These are phyloP conservation scores for Drosophila orena DNA, from an alignment of 1,140 invertebrate genomes.

Conservation along the genomic window DNA sequence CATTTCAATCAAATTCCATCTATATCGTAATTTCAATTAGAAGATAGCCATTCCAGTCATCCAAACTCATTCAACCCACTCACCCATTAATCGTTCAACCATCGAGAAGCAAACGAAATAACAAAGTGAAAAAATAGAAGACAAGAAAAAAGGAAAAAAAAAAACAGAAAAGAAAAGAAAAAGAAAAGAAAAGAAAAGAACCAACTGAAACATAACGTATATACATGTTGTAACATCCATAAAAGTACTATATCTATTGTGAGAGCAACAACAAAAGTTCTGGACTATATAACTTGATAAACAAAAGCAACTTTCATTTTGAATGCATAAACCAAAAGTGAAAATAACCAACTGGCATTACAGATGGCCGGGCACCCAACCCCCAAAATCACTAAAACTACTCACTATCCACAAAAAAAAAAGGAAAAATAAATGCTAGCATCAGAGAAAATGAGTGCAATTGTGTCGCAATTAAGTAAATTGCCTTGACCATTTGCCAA, in stretches of 20 bases:
- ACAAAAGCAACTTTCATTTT: conserved; percentile 56
- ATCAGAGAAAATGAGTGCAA: conserved; percentile 6
- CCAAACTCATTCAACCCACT: conserved; percentile 23
- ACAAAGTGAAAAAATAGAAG: conserved; percentile 23
- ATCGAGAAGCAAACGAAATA: conserved; percentile 36
- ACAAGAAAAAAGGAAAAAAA: conserved; percentile 3
- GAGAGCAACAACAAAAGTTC: conserved; percentile 65
- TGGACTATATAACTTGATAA: conserved; percentile 59
- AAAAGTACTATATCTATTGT: conserved; percentile 39
- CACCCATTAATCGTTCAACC: conserved; percentile 25
- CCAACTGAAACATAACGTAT: conserved; percentile 38
- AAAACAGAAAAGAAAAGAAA: too few species aligned
- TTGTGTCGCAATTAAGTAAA: conserved; percentile 21
- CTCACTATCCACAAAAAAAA: background rate
- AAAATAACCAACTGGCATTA: conserved; percentile 52
- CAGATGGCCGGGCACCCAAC: conserved; percentile 38
- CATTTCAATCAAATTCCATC: conserved; percentile 30
- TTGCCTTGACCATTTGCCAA: conserved; percentile 19
- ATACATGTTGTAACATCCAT: conserved; percentile 42
- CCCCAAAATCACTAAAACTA: background rate
- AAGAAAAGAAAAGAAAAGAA: conserved; percentile 4
- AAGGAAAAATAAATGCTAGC: background rate
- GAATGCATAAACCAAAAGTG: conserved; percentile 64
- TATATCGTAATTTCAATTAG: conserved; percentile 28
- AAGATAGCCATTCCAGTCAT: conserved; percentile 38